These are phyloP conservation scores for Spizaetus ornatus DNA, from an alignment of 2,113 vertebrate species.

Conservation along the genomic window DNA sequence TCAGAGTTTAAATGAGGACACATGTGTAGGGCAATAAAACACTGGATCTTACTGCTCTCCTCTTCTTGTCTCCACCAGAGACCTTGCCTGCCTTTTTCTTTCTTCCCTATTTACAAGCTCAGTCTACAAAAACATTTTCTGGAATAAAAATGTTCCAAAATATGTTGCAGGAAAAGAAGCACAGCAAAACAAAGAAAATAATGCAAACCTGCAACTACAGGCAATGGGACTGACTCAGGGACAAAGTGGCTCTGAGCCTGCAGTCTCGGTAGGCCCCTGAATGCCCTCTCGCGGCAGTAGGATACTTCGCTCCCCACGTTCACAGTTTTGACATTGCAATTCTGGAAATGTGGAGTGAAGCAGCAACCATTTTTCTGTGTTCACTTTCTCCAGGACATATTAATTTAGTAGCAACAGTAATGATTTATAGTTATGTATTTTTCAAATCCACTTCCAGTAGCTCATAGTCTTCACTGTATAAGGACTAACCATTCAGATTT, in stretches of 20 bases:
- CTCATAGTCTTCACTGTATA: neutral
- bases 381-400: neutral
- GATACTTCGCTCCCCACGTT: neutral
- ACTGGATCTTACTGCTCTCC: neutral
- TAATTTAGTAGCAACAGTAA: neutral
- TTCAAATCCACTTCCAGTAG: neutral
- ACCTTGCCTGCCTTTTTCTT: neutral
- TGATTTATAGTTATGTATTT: neutral
- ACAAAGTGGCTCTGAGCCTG: neutral
- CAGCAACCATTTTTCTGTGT: neutral
- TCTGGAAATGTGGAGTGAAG: neutral
- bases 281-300: constrained; percentile 15
- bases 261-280: neutral
- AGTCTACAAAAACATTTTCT: neutral
- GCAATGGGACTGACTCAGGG: neutral
- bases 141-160: neutral
- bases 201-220: neutral
- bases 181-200: neutral
- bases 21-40: neutral
- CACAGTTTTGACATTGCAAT: neutral
- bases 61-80: neutral
- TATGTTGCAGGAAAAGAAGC: neutral
- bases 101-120: neutral
- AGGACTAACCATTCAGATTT: neutral
- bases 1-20: neutral